phyloP scores from a whole-genome alignment of 2,888 invertebrate genomes.

The Microchrysa polita region DNA sequence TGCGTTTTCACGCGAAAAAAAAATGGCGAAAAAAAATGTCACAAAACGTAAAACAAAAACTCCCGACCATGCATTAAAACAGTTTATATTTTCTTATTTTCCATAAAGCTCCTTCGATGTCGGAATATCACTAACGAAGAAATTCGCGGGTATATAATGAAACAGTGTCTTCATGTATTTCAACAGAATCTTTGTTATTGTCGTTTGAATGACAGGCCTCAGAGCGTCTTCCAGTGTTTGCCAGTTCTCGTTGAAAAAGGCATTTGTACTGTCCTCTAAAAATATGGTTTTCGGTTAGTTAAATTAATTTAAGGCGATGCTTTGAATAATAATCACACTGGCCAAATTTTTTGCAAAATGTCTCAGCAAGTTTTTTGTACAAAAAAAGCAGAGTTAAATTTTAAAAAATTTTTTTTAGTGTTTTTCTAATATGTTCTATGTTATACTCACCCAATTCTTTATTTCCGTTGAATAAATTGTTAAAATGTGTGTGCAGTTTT shows the following conservation, averaged over 20 bases:
- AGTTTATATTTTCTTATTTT: slow-evolving; percentile 47
- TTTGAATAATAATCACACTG: too few relatives aligned
- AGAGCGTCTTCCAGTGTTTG: slow-evolving; percentile 76
- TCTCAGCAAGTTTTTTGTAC: too few relatives aligned
- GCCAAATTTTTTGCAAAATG: too few relatives aligned
- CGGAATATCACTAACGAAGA: slow-evolving; percentile 72
- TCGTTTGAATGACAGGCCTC: slow-evolving; percentile 74
- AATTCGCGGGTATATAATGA: slow-evolving; percentile 76
- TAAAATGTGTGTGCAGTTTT: slow-evolving; percentile 73
- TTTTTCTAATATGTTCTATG: too few relatives aligned
- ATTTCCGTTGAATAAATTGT: slow-evolving; percentile 78
- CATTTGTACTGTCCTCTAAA: slow-evolving; percentile 79
- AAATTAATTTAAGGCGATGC: too few relatives aligned
- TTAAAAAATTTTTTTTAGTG: too few relatives aligned
- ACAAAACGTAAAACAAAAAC: too few relatives aligned
- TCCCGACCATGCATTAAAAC: too few relatives aligned
- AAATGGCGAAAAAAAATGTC: too few relatives aligned
- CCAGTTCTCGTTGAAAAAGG: slow-evolving; percentile 80
- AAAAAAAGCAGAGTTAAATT: too few relatives aligned
- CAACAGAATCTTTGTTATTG: slow-evolving; percentile 76
- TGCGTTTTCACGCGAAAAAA: too few relatives aligned
- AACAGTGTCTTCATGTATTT: slow-evolving; percentile 74
- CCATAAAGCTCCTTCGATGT: slow-evolving; percentile 61
- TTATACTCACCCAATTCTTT: slow-evolving; percentile 71
- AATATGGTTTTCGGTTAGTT: too few relatives aligned